phyloP scores from a whole-genome alignment of 2,113 vertebrate genomes.

The Fregata magnificens region DNA sequence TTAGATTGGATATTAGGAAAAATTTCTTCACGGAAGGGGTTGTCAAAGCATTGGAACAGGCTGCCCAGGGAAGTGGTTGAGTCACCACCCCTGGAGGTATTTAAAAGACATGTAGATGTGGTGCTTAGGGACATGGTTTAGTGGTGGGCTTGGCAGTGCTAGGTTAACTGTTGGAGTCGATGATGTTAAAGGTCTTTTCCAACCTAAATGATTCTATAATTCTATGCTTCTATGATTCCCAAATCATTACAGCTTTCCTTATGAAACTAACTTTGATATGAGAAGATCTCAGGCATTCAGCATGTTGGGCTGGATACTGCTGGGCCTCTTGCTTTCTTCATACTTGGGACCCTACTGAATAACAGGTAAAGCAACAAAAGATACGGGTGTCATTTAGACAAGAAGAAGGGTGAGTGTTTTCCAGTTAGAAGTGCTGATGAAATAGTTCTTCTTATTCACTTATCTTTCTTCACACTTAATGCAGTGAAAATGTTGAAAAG shows the following conservation, averaged over 20 bases:
- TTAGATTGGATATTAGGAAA: neutral
- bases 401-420: neutral
- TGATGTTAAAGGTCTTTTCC: neutral
- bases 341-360: neutral
- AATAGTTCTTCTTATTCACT: neutral
- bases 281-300: neutral
- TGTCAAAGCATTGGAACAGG: neutral
- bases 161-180: neutral
- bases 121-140: neutral
- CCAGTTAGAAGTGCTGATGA: neutral
- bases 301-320: neutral
- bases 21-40: neutral
- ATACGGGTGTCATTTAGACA: neutral
- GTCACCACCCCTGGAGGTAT: neutral
- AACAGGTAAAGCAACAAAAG: neutral
- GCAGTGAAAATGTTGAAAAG: neutral
- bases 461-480: neutral
- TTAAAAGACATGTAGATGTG: neutral
- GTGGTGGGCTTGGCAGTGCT: neutral
- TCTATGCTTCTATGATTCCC: neutral
- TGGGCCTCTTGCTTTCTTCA: neutral
- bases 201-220: neutral
- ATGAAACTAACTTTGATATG: neutral
- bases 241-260: neutral
- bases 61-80: neutral